These are phyloP conservation scores for Ostrea edulis DNA, from an alignment of 1,140 invertebrate genomes.

Conservation along the genomic window DNA sequence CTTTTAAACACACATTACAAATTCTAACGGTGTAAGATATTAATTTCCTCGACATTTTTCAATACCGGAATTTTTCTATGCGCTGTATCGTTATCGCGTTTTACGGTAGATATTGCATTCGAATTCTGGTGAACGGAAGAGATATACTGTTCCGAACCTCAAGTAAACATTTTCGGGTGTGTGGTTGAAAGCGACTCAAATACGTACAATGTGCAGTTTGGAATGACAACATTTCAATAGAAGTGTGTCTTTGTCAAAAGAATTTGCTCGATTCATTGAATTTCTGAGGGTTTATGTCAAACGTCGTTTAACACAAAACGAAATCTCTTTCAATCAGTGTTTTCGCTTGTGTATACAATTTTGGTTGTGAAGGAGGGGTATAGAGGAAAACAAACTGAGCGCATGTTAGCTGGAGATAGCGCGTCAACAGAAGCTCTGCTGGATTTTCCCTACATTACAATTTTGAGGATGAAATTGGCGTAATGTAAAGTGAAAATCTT, in stretches of 20 bases:
- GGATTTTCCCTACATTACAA: neutral
- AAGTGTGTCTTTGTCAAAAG: neutral
- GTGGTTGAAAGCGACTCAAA: neutral
- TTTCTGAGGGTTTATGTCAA: constrained; percentile 25
- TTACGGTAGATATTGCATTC: constrained; percentile 13
- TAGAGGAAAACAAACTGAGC: constrained; percentile 21
- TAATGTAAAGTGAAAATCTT: neutral
- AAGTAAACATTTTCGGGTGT: neutral
- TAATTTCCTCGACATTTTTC: neutral
- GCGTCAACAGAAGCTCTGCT: neutral
- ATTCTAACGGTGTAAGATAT: constrained; percentile 7
- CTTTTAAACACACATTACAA: constrained; percentile 3
- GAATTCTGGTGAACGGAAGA: neutral
- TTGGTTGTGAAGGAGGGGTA: constrained; percentile 9
- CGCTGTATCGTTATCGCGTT: constrained; percentile 14
- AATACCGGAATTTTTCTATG: neutral
- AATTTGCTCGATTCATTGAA: neutral
- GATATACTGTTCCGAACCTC: neutral
- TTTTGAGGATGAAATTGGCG: neutral
- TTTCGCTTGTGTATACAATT: neutral
- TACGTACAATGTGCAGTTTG: constrained; percentile 15
- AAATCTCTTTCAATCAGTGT: constrained; percentile 15
- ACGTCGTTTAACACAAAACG: constrained; percentile 7
- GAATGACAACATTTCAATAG: constrained; percentile 21
- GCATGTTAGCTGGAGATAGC: neutral